phyloP scores from a whole-genome alignment of 2,797 vertebrate species.

The Rhinella marina region DNA sequence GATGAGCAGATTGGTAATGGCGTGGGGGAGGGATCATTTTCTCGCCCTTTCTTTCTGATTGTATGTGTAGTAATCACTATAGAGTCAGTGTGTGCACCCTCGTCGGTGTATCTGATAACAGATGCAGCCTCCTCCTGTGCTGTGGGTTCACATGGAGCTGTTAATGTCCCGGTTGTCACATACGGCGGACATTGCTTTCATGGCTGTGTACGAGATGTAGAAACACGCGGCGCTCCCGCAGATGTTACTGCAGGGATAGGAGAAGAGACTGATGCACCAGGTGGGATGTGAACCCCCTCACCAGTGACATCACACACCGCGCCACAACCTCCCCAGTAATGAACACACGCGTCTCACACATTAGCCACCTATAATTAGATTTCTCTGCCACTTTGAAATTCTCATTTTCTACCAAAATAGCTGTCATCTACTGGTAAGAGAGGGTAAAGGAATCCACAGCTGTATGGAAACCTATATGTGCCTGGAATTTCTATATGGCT shows the following conservation, averaged over 20 bases:
- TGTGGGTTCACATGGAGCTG: conserved; percentile 1
- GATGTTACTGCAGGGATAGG: background rate
- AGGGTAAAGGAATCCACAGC: background rate
- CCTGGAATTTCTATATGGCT: background rate
- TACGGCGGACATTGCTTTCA: background rate
- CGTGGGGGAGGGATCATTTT: no score
- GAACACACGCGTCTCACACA: conserved; percentile 40
- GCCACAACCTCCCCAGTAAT: conserved; percentile 20
- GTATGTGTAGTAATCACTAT: background rate
- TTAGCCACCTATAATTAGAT: conserved; percentile 51
- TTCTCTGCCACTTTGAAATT: conserved; percentile 17
- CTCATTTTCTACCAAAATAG: conserved; percentile 27
- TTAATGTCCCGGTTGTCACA: background rate
- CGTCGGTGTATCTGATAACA: background rate
- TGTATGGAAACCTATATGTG: background rate
- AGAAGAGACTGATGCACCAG: conserved; percentile 13
- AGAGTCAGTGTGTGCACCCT: background rate
- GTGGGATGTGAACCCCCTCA: conserved; percentile 15
- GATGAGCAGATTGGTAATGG: no score
- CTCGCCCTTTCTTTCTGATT: background rate
- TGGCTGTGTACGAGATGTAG: background rate
- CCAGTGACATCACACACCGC: conserved; percentile 31
- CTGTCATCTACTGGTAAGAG: background rate
- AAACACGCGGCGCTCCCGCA: conserved; percentile 16
- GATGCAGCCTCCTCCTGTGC: background rate